Evolutionary conservation across 2,797 vertebrate genomes (phyloP).

Genomic region (Phataginus tetradactyla): DNA sequence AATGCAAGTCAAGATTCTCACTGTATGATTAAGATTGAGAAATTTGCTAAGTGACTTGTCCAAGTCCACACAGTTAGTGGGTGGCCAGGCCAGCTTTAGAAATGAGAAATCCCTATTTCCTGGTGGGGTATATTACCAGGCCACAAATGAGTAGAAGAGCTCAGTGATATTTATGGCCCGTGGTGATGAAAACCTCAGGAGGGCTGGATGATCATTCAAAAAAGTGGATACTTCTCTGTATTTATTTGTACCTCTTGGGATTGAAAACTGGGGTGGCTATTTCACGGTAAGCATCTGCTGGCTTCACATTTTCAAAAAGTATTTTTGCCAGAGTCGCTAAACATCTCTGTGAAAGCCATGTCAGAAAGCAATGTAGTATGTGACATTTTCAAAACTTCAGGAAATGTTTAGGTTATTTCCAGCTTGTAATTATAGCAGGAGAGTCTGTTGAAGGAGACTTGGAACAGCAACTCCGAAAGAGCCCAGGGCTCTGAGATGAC

Average conservation of each 20-base stretch:
- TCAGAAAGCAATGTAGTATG: background rate
- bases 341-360: background rate
- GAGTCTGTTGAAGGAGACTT: background rate
- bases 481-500: background rate
- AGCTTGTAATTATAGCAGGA: background rate
- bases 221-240: background rate
- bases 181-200: constrained; percentile 60
- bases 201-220: background rate
- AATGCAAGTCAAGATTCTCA: background rate
- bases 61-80: constrained; percentile 56
- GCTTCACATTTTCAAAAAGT: constrained; percentile 14
- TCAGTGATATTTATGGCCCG: constrained; percentile 51
- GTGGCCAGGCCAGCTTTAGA: constrained; percentile 52
- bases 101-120: constrained; percentile 50
- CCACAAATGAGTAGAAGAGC: constrained; percentile 45
- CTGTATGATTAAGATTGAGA: constrained; percentile 32
- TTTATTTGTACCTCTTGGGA: constrained; percentile 32
- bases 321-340: background rate
- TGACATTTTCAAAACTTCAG: background rate
- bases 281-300: background rate
- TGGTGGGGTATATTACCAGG: background rate
- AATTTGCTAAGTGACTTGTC: constrained; percentile 61
- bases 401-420: constrained; percentile 34
- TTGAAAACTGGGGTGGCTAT: background rate
- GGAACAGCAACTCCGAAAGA: background rate